Evolutionary conservation across 2,113 vertebrate genomes (phyloP).

Genomic region (Callocephalon fimbriatum): DNA sequence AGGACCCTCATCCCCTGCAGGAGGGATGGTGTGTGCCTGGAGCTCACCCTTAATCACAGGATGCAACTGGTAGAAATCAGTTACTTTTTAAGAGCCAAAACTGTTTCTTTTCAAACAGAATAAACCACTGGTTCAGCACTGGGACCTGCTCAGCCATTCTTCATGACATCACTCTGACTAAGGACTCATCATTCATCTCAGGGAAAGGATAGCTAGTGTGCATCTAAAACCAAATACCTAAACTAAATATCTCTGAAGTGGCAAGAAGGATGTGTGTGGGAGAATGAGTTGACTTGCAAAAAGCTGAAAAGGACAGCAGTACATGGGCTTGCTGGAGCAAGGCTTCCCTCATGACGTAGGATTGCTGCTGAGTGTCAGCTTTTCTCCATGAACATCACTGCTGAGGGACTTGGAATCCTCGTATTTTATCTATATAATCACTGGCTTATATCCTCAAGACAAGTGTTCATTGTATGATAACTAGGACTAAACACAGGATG

Average conservation of each 20-base stretch:
- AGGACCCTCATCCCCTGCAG: neutral
- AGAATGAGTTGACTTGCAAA: accelerated
- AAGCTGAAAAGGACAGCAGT: neutral
- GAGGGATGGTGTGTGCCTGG: neutral
- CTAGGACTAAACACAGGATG: neutral
- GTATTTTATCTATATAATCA: neutral
- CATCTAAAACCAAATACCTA: neutral
- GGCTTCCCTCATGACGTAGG: neutral
- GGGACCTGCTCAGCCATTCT: neutral
- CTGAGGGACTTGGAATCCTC: neutral
- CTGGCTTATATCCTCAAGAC: neutral
- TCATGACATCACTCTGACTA: neutral
- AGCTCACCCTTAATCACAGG: neutral
- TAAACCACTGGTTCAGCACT: neutral
- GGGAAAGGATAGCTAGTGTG: neutral
- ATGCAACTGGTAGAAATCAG: neutral
- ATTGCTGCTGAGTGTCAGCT: neutral
- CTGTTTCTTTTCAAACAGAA: neutral
- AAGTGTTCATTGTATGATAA: neutral
- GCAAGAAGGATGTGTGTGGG: neutral
- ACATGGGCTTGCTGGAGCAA: neutral
- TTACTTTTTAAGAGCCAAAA: neutral
- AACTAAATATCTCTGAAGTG: neutral
- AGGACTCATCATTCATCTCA: neutral
- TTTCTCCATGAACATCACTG: neutral